Evolutionary conservation across 1,140 invertebrate species (phyloP), one percentile per base, ranked within the genome.

Genomic region (Chelonus insularis): DNA sequence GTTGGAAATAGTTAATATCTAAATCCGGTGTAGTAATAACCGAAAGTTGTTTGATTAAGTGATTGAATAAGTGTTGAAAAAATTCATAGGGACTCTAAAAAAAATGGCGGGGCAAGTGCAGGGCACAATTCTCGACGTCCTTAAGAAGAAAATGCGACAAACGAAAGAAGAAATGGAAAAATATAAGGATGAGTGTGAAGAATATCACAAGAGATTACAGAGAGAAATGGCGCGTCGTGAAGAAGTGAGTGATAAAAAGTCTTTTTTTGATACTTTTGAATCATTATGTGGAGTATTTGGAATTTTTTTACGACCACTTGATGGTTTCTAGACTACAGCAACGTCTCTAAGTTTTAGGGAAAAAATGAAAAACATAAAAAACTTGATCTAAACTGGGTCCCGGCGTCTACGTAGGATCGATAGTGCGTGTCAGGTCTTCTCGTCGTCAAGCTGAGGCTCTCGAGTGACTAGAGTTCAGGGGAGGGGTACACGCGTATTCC

Each of bases 101-200:
- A 77, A 87, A 83, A 94, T 93, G 91, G 90, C 91, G 84, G 88
- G 90, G 72, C 92, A 91, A 84, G 87, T 92, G 83, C 89, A 91
- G 83, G 91, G 91, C 72, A 91, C 91, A 71, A 87, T 97, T 66
- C 85, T 97, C 74, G 95, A 97, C 84, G 93, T 96, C 71, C 87
- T 99, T 68, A 99, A 99, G 87, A 97, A 97, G 87, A 99, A 99
- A 89, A 98, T 99, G 96, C 88, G 93, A 71, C 93, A 95, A 79
- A 94, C 96, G 64, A 97, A 97, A 84, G 94, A 97, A 79, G 96
- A 99, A 86, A 92, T 95, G 89, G 96, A 98, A 80, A 91, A 93
- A 81, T 95, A 94, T 84, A 96, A 95, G 85, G 96, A 98, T 81
- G 93, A 96, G 80, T 92, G 91, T 77, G 93, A 96, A 81, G 93